Evolutionary conservation across 2,797 vertebrate genomes (phyloP).

Genomic region (Diplodus sargus): DNA sequence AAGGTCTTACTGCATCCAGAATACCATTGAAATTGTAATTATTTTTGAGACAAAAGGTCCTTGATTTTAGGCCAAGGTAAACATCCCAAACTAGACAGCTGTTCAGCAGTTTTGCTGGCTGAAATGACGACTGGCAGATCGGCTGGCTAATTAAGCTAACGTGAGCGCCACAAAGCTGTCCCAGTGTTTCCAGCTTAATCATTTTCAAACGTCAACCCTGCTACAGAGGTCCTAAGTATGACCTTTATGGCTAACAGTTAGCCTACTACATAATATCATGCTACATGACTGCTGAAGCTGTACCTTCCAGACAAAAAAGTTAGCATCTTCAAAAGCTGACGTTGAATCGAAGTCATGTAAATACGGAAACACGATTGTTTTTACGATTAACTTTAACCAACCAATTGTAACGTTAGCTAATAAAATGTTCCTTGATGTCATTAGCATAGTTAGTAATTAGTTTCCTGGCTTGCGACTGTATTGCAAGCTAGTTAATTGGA

Average conservation of each 20-base stretch:
- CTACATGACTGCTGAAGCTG: no score
- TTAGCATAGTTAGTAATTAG: no score
- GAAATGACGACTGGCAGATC: background rate
- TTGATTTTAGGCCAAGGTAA: background rate
- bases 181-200: background rate
- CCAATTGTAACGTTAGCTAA: background rate
- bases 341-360: no score
- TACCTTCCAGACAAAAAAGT: background rate
- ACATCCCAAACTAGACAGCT: background rate
- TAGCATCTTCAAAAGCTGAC: no score
- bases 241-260: background rate
- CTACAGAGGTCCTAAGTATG: background rate
- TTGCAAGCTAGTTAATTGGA: no score
- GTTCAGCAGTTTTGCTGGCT: background rate
- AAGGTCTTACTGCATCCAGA: no score
- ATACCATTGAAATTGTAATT: no score
- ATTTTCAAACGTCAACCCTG: no score
- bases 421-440: background rate
- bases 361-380: no score
- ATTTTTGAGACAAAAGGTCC: no score
- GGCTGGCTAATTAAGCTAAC: background rate
- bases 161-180: background rate
- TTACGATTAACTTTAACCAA: background rate
- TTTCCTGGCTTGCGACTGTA: no score
- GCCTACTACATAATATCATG: no score